A percentile compares a stretch with the other conserved stretches of the same genome.
phyloP scores from a whole-genome alignment of 1,140 invertebrate species.

The Zaprionus africanus region DNA sequence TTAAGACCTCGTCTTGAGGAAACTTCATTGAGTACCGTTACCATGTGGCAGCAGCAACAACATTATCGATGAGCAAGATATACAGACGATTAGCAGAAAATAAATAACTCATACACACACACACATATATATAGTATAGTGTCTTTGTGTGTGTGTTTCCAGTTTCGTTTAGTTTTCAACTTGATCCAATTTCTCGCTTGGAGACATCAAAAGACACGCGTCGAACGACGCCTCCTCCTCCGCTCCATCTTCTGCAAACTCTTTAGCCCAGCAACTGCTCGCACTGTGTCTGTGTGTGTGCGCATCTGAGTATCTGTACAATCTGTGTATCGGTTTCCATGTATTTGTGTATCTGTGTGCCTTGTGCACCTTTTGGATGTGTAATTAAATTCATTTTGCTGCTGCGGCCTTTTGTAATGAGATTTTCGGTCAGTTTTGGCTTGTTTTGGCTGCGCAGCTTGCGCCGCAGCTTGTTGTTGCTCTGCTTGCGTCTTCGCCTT shows the following conservation, averaged over 20 bases:
- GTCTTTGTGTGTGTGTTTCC: slow-evolving; percentile 30
- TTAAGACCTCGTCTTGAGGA: slow-evolving; percentile 20
- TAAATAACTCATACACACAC: not conserved
- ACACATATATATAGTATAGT: not conserved
- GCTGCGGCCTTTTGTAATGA: slow-evolving; percentile 77
- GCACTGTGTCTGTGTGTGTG: slow-evolving; percentile 6
- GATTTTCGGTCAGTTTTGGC: slow-evolving; percentile 51
- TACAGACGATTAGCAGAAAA: slow-evolving; percentile 42
- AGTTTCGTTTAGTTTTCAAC: slow-evolving; percentile 28
- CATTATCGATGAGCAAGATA: slow-evolving; percentile 9
- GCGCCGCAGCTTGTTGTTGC: slow-evolving; percentile 16
- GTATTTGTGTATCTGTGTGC: slow-evolving; percentile 24
- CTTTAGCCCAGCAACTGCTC: slow-evolving; percentile 28
- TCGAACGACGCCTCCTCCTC: slow-evolving; percentile 13
- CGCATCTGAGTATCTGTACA: slow-evolving; percentile 28
- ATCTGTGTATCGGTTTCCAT: slow-evolving; percentile 25
- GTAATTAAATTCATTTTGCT: slow-evolving; percentile 77
- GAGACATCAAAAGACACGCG: slow-evolving; percentile 59
- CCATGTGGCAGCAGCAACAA: slow-evolving; percentile 22
- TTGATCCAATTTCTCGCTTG: slow-evolving; percentile 65
- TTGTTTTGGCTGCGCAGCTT: slow-evolving; percentile 20
- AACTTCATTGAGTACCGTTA: slow-evolving; percentile 42
- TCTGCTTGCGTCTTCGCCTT: not conserved
- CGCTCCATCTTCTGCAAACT: slow-evolving; percentile 25
- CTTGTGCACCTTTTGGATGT: slow-evolving; percentile 68